phyloP scores from a whole-genome alignment of 2,888 invertebrate genomes.

The Monopis laevigella region DNA sequence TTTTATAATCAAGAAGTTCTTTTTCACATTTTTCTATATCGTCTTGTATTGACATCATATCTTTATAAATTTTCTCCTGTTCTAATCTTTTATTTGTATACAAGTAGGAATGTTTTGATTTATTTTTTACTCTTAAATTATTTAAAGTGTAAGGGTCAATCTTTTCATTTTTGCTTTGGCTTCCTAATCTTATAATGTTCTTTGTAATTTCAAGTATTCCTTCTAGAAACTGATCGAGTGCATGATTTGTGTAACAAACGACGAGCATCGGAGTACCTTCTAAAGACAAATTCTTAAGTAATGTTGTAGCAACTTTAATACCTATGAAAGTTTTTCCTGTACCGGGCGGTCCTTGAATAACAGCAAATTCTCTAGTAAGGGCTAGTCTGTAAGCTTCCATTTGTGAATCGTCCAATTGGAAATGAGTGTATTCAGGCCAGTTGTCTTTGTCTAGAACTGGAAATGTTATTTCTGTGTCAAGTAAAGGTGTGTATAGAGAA shows the following conservation, averaged over 20 bases:
- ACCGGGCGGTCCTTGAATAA: conserved; percentile 90
- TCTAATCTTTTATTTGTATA: conserved; percentile 38
- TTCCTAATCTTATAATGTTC: conserved; percentile 74
- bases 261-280: conserved; percentile 74
- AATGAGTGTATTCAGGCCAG: conserved; percentile 52
- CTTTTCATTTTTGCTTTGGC: conserved; percentile 69
- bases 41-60: conserved; percentile 42
- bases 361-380: conserved; percentile 74
- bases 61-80: conserved; percentile 36
- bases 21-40: conserved; percentile 51
- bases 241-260: conserved; percentile 87
- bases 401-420: conserved; percentile 74
- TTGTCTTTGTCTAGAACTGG: conserved; percentile 35
- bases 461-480: conserved; percentile 35
- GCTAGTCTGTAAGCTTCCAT: conserved; percentile 72
- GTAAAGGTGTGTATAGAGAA: conserved; percentile 23
- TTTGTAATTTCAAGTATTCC: conserved; percentile 69
- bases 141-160: conserved; percentile 57
- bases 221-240: conserved; percentile 85
- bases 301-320: conserved; percentile 73
- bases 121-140: conserved; percentile 36
- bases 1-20: conserved; percentile 38
- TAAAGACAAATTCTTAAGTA: conserved; percentile 70
- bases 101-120: conserved; percentile 44
- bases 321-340: conserved; percentile 88